phyloP scores from a whole-genome alignment of 2,797 vertebrate species.

The Esox masquinongy region DNA sequence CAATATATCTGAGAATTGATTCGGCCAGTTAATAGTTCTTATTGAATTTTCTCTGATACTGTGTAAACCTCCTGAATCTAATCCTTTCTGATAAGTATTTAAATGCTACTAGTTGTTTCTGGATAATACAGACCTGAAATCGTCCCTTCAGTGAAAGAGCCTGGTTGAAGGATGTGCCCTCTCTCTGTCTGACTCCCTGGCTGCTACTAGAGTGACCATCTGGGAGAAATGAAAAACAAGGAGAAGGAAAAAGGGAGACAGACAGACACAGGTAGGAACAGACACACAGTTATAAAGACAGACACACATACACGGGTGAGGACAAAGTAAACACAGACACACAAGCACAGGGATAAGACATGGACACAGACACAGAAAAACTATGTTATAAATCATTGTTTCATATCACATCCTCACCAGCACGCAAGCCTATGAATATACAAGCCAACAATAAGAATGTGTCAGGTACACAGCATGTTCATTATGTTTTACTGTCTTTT shows the following conservation, averaged over 20 bases:
- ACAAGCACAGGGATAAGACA: slow-evolving; percentile 45
- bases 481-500: slow-evolving; percentile 5
- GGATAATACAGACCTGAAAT: slow-evolving; percentile 68
- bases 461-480: slow-evolving; percentile 24
- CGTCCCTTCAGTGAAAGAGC: slow-evolving; percentile 68
- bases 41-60: neutral
- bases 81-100: neutral
- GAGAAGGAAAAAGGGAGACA: slow-evolving; percentile 43
- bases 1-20: neutral
- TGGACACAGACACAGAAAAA: slow-evolving; percentile 50
- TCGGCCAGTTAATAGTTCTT: neutral
- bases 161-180: slow-evolving; percentile 44
- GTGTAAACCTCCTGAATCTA: neutral
- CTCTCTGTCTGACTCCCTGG: slow-evolving; percentile 60
- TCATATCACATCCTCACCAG: slow-evolving; percentile 37
- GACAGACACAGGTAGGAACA: neutral
- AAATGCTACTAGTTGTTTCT: neutral
- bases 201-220: slow-evolving; percentile 61
- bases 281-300: slow-evolving; percentile 17
- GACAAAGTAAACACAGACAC: slow-evolving; percentile 27
- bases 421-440: slow-evolving; percentile 32
- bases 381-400: slow-evolving; percentile 53
- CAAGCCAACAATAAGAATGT: slow-evolving; percentile 38
- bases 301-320: neutral
- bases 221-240: slow-evolving; percentile 65